These are phyloP conservation scores for Nerophis ophidion DNA, from an alignment of 2,113 vertebrate species.

Conservation along the genomic window DNA sequence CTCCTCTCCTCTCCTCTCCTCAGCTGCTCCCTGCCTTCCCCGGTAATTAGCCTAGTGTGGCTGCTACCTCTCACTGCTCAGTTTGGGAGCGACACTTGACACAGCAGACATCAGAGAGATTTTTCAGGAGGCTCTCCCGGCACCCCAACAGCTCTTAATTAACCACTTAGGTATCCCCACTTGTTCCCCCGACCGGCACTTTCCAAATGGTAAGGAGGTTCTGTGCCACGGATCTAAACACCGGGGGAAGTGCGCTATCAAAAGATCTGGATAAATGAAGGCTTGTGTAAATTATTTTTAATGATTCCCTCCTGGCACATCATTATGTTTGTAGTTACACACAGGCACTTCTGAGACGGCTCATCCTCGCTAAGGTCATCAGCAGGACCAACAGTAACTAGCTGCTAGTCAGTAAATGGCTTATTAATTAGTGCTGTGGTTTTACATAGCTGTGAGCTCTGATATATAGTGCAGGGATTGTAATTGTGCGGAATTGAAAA, in stretches of 20 bases:
- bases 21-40: constrained; percentile 85
- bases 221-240: constrained; percentile 90
- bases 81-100: constrained; percentile 99
- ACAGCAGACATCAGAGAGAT: constrained; percentile 98
- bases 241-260: constrained; percentile 94
- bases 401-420: constrained; percentile 96
- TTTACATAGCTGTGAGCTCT: constrained; percentile 98
- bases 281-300: constrained; percentile 99
- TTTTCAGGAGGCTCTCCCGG: constrained; percentile 96
- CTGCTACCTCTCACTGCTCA: constrained; percentile 90
- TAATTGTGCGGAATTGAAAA: constrained; percentile 96
- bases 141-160: constrained; percentile 98
- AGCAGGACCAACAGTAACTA: constrained; percentile 91
- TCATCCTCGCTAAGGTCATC: constrained; percentile 94
- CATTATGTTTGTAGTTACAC: constrained; percentile 99
- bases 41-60: constrained; percentile 91
- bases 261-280: constrained; percentile 99
- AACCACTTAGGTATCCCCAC: constrained; percentile 98
- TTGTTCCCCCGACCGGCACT: constrained; percentile 82
- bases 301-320: constrained; percentile 99
- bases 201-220: constrained; percentile 89
- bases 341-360: constrained; percentile 96
- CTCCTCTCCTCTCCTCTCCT: constrained; percentile 63
- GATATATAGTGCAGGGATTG: constrained; percentile 95
- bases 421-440: constrained; percentile 99